Evolutionary conservation across 2,888 invertebrate genomes (phyloP).

Genomic region (Euspilapteryx auroguttella): DNA sequence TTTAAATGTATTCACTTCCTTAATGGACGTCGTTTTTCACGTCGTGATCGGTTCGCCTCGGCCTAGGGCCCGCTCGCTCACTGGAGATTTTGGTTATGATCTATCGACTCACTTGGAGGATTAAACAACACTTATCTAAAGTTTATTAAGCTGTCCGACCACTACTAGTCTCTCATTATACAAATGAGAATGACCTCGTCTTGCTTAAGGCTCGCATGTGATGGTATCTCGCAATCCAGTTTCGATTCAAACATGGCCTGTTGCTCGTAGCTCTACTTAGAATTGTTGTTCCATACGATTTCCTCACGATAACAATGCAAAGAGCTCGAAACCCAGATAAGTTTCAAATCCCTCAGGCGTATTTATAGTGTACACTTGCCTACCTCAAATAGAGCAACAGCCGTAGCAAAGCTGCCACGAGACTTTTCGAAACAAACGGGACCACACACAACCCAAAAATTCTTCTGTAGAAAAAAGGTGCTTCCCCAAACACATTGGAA

Average conservation of each 20-base stretch:
- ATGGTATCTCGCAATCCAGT: background rate
- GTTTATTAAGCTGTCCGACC: constrained; percentile 35
- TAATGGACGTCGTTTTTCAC: constrained; percentile 61
- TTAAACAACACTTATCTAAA: constrained; percentile 37
- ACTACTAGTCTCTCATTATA: background rate
- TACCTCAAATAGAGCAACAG: no score
- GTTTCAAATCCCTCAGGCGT: constrained; percentile 9
- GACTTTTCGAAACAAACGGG: no score
- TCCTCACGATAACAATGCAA: background rate
- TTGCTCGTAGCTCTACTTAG: background rate
- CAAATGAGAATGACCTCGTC: background rate
- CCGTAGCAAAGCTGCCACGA: no score
- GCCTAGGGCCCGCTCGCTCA: constrained; percentile 34
- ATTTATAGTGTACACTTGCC: no score
- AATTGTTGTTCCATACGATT: background rate
- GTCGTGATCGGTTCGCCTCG: constrained; percentile 30
- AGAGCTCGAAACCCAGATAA: constrained; percentile 6
- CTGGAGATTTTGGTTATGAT: constrained; percentile 57
- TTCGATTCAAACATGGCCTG: background rate
- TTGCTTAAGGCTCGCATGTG: no score
- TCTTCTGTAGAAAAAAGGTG: constrained; percentile 5
- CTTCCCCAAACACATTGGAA: constrained; percentile 11
- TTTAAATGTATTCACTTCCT: constrained; percentile 63
- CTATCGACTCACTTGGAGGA: constrained; percentile 52
- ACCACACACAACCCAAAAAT: constrained; percentile 7